Base-by-base conservation (phyloP, 2,797 vertebrate genomes). In the Novumbra hubbsi region DNA sequence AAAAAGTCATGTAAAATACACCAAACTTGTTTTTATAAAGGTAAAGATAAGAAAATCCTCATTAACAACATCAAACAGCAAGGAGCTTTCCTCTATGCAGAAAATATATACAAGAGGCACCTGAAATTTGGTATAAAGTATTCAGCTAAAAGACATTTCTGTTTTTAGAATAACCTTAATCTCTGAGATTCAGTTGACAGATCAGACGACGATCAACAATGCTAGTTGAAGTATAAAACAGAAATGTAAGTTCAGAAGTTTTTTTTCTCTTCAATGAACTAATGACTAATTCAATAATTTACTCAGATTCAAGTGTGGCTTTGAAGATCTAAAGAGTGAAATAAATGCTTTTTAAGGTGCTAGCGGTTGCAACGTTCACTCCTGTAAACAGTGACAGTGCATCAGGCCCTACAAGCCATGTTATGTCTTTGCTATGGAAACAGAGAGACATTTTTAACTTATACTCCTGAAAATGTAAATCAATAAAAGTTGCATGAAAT, bases 31-130 rank as follows among this genome's bases (percentile, higher is more conserved):
- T 88, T 88, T 83, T 90, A 91, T 78, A 92, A 92, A 92, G 84
- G 82, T 91, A 82, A 87, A 88, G 81, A 84, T 86, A 85, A 84
- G 90, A 92, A 93, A 91, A 89, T 84, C 86, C 84, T 89, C 86
- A 82, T 87, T 89, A 89, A 91, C 88, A 91, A 91, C 86, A 88
- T 89, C 86, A 86, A 88, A 90, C 86, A 87, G 86, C 82, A 85
- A 91, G 85, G 78, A 88, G 86, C 79, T 78, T 83, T 73, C 84
- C 88, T 87, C 52, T 84, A 86, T 85, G 89, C 87, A 82, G 84
- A 92, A 93, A 89, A 76, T 92, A 93, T 91, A 89, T 92, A 94
- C 92, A 94, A 83, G 91, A 94, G 93, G 92, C 92, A 93, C 92
- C 90, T 92, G 81, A 88, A 92, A 90, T 93, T 92, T 93, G 90